Conservation (phyloP, 2,113 vertebrate genomes). For the Apistogramma diplotaenia region DNA sequence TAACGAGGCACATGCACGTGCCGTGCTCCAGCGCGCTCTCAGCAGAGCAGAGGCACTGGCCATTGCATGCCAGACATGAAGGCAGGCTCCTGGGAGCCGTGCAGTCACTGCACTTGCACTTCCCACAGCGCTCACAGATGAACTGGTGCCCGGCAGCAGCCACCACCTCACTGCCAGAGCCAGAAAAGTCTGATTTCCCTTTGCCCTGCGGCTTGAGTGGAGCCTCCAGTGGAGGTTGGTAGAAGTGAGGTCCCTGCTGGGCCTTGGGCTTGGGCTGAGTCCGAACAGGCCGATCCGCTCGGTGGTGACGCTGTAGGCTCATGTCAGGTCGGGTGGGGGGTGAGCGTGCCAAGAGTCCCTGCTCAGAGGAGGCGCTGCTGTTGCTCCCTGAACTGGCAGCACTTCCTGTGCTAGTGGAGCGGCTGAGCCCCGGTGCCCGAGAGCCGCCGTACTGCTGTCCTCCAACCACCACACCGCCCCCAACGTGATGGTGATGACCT, state of each 20-base stretch:
- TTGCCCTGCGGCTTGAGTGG: conserved; percentile 86
- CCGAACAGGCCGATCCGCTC: conserved; percentile 80
- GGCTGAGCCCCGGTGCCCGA: conserved; percentile 84
- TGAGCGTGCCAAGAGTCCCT: conserved; percentile 85
- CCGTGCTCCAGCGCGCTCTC: conserved; percentile 94
- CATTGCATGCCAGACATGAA: conserved; percentile 89
- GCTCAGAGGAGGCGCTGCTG: conserved; percentile 92
- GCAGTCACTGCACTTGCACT: conserved; percentile 94
- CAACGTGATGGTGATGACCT: conserved; percentile 54
- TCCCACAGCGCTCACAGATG: conserved; percentile 93
- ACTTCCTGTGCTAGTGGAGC: conserved; percentile 93
- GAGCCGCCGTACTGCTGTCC: conserved; percentile 61
- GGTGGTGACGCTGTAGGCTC: conserved; percentile 59
- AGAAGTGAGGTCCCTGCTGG: conserved; percentile 59
- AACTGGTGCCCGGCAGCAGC: conserved; percentile 83
- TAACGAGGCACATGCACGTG: conserved; percentile 97
- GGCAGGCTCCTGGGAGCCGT: conserved; percentile 90
- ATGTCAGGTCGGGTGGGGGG: conserved; percentile 76
- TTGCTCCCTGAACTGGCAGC: conserved; percentile 92
- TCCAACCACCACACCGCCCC: conserved; percentile 43
- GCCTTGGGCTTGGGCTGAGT: conserved; percentile 87
- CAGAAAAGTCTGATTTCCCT: conserved; percentile 73
- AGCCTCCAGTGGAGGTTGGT: conserved; percentile 74
- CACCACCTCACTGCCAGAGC: conserved; percentile 38
- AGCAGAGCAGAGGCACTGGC: conserved; percentile 91